phyloP scores from a whole-genome alignment of 2,888 invertebrate species.

The Aspidiotus destructor region DNA sequence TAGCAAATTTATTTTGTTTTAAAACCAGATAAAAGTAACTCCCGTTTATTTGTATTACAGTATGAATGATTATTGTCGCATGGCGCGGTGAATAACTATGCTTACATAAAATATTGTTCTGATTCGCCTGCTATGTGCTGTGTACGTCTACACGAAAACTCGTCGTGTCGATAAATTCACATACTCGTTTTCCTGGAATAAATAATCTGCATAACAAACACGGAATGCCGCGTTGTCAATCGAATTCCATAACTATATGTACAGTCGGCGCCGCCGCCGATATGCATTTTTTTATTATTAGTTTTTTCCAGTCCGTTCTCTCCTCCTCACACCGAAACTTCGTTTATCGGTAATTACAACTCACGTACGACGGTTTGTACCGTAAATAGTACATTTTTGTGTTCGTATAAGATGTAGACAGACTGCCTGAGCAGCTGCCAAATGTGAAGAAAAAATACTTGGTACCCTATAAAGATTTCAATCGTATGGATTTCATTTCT shows the following conservation, averaged over 20 bases:
- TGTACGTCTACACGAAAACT: neutral
- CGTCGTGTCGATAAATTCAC: neutral
- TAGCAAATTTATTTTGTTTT: slow-evolving; percentile 37
- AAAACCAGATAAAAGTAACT: slow-evolving; percentile 44
- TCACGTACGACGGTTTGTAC: too few species aligned
- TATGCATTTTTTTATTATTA: too few species aligned
- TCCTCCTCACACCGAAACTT: too few species aligned
- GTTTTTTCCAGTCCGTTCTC: too few species aligned
- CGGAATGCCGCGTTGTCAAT: too few species aligned
- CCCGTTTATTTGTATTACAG: slow-evolving; percentile 48
- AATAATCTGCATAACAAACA: too few species aligned
- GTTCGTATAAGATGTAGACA: slow-evolving; percentile 50
- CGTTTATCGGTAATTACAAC: too few species aligned
- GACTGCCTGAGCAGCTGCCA: slow-evolving; percentile 47
- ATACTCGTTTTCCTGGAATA: neutral
- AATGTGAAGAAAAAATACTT: slow-evolving; percentile 45
- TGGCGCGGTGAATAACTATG: slow-evolving; percentile 40
- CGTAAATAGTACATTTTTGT: slow-evolving; percentile 9
- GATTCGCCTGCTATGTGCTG: neutral
- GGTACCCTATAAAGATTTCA: slow-evolving; percentile 37
- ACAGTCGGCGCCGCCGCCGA: too few species aligned
- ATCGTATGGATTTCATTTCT: slow-evolving; percentile 38
- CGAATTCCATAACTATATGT: too few species aligned
- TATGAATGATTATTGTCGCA: slow-evolving; percentile 49
- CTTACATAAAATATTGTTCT: neutral